Evolutionary conservation across 2,888 invertebrate species (phyloP).

Genomic region (Mactromeris polynyma): DNA sequence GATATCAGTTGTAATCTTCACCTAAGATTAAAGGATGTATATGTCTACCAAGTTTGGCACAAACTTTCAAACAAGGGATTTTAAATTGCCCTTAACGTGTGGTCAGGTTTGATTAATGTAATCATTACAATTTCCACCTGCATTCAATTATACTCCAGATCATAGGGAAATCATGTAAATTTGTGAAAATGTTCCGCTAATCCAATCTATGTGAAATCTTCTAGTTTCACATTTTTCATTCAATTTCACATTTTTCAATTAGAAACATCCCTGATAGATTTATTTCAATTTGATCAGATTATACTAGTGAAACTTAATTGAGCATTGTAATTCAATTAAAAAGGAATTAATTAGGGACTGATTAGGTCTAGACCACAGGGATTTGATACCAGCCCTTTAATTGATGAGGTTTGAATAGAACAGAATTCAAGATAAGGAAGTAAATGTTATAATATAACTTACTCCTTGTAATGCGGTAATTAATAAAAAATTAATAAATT

Average conservation of each 20-base stretch:
- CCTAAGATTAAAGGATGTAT: constrained; percentile 29
- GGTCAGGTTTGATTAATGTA: constrained; percentile 25
- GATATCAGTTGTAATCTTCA: constrained; percentile 25
- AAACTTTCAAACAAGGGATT: constrained; percentile 37
- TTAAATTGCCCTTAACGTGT: constrained; percentile 23
- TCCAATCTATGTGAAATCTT: constrained; percentile 40
- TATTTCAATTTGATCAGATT: constrained; percentile 36
- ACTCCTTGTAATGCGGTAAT: too few relatives aligned
- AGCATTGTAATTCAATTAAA: constrained; percentile 65
- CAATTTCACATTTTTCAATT: constrained; percentile 34
- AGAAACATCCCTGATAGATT: constrained; percentile 33
- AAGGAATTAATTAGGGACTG: constrained; percentile 58
- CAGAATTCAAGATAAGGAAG: too few relatives aligned
- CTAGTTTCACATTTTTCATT: constrained; percentile 38
- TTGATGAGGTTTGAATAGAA: constrained; percentile 34
- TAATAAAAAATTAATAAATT: too few relatives aligned
- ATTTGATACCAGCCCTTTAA: constrained; percentile 21
- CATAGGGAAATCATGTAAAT: constrained; percentile 56
- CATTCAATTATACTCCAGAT: constrained; percentile 26
- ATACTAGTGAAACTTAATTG: constrained; percentile 57
- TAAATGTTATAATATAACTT: too few relatives aligned
- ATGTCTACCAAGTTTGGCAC: constrained; percentile 35
- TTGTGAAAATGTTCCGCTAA: constrained; percentile 31
- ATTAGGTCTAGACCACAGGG: constrained; percentile 46
- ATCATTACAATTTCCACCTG: constrained; percentile 23